These are phyloP conservation scores for Passer montanus DNA, from an alignment of 2,113 vertebrate species.

Conservation along the genomic window DNA sequence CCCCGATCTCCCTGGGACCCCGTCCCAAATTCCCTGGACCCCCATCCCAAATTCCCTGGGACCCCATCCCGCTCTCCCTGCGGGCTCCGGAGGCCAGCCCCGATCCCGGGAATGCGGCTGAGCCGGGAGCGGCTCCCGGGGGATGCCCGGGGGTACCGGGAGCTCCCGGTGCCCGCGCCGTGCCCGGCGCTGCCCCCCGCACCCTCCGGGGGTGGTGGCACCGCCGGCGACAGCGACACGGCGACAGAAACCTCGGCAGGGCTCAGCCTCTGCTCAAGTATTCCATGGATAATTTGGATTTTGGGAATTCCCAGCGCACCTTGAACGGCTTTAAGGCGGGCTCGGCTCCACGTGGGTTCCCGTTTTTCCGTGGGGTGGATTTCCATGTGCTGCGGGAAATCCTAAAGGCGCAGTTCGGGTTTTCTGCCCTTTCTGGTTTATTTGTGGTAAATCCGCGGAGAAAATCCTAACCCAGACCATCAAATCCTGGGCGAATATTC, in stretches of 20 bases:
- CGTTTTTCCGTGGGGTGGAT: accelerated
- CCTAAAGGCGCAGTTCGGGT: accelerated
- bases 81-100: neutral
- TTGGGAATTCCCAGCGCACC: accelerated
- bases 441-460: neutral
- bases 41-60: neutral
- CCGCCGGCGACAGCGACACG: neutral
- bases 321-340: neutral
- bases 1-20: neutral
- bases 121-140: neutral
- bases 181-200: neutral
- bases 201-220: accelerated
- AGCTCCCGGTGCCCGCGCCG: neutral
- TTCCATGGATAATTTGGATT: neutral
- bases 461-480: neutral
- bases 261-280: neutral
- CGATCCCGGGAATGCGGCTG: accelerated
- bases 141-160: neutral
- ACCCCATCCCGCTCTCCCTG: neutral
- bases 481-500: neutral
- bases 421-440: neutral
- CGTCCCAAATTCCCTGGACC: neutral
- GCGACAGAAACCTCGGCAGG: accelerated
- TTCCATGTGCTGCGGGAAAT: accelerated
- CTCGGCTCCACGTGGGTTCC: neutral